Evolutionary conservation across 1,140 invertebrate species (phyloP).

Genomic region (Diorhabda carinulata): DNA sequence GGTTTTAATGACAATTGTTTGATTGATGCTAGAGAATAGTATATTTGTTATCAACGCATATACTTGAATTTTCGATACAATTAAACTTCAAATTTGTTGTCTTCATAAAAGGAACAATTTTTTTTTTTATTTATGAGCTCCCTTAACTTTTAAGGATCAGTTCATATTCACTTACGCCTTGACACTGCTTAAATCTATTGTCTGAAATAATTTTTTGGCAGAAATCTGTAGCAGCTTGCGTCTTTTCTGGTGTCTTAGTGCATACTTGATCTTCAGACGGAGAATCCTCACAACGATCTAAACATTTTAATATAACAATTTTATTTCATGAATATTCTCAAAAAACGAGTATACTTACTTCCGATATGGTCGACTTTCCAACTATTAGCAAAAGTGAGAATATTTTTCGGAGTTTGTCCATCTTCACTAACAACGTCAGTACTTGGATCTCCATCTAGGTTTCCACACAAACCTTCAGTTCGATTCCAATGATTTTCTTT

Average conservation of each 20-base stretch:
- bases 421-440: slow-evolving; percentile 68
- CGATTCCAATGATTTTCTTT: slow-evolving; percentile 69
- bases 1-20: too few species aligned
- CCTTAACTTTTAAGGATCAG: too few species aligned
- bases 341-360: slow-evolving; percentile 47
- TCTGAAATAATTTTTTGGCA: slow-evolving; percentile 62
- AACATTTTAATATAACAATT: slow-evolving; percentile 28
- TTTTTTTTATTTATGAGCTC: too few species aligned
- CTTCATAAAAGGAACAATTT: too few species aligned
- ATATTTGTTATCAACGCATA: too few species aligned
- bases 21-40: too few species aligned
- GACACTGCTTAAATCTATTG: slow-evolving; percentile 60
- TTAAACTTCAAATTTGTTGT: too few species aligned
- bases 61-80: too few species aligned
- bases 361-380: slow-evolving; percentile 64
- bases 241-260: slow-evolving; percentile 9
- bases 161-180: slow-evolving; percentile 48
- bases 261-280: slow-evolving; percentile 54
- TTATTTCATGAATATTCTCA: neutral
- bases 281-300: slow-evolving; percentile 59
- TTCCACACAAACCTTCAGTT: slow-evolving; percentile 77
- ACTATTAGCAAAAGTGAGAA: slow-evolving; percentile 57
- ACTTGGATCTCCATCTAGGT: slow-evolving; percentile 62
- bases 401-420: slow-evolving; percentile 50
- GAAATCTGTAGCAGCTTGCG: slow-evolving; percentile 54